Conservation (phyloP, 2,888 invertebrate species). For the Pecten maximus region DNA sequence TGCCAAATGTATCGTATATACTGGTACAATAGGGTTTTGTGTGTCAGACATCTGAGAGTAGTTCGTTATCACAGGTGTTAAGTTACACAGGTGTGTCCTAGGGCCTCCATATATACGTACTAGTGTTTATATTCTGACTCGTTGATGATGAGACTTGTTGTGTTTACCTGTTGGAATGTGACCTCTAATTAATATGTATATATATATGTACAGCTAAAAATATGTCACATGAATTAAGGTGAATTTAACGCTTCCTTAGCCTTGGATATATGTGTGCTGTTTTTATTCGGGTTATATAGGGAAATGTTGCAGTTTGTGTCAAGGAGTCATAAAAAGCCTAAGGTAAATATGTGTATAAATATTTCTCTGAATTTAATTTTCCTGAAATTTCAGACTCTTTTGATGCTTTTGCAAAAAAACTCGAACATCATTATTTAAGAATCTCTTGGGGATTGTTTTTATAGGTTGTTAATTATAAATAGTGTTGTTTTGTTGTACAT, state of each 20-base stretch:
- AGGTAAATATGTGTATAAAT: background rate
- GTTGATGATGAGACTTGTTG: slow-evolving; percentile 7
- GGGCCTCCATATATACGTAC: background rate
- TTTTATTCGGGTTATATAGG: background rate
- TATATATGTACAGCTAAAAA: background rate
- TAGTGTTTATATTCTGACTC: background rate
- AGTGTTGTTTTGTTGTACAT: background rate
- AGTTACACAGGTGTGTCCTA: background rate
- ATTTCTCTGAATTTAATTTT: background rate
- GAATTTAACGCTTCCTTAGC: background rate
- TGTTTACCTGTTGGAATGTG: background rate
- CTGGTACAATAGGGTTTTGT: background rate
- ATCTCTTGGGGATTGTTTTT: background rate
- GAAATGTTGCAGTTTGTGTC: slow-evolving; percentile 21
- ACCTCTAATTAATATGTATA: slow-evolving; percentile 8
- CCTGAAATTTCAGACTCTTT: background rate
- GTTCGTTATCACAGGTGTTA: background rate
- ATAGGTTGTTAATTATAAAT: background rate
- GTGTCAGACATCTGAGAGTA: background rate
- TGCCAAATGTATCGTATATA: background rate
- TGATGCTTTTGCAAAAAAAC: background rate
- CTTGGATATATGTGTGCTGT: background rate
- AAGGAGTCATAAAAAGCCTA: background rate
- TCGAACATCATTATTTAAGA: background rate
- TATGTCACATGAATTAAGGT: background rate